Evolutionary conservation across 1,140 invertebrate genomes (phyloP).

Genomic region (Calycopis cecrops): DNA sequence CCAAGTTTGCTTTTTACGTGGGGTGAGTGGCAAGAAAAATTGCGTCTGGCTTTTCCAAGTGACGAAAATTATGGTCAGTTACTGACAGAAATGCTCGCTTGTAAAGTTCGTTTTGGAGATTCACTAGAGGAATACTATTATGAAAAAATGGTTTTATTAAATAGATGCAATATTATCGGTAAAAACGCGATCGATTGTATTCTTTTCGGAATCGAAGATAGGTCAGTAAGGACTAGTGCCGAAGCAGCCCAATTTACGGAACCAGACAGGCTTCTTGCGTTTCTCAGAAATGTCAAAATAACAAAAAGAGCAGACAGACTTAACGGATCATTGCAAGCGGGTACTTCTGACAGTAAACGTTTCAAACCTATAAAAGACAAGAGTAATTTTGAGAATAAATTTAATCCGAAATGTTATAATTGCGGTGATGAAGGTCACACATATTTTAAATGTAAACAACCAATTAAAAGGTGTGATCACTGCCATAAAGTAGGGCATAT

Average conservation of each 20-base stretch:
- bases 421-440: conserved; percentile 27
- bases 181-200: conserved; percentile 21
- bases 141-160: conserved; percentile 17
- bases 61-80: conserved; percentile 16
- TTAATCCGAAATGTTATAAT: not conserved
- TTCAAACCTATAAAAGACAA: no score
- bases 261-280: conserved; percentile 14
- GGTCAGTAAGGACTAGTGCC: conserved; percentile 14
- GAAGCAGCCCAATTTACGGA: conserved; percentile 15
- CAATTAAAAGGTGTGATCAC: conserved; percentile 18
- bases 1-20: conserved; percentile 12
- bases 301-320: conserved; percentile 10
- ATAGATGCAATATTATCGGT: conserved; percentile 13
- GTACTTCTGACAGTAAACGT: not conserved
- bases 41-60: conserved; percentile 14
- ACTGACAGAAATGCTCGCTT: conserved; percentile 14
- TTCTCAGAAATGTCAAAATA: conserved; percentile 10
- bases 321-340: not conserved
- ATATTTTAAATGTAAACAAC: conserved; percentile 24
- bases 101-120: conserved; percentile 13
- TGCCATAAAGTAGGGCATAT: conserved; percentile 15
- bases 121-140: conserved; percentile 16
- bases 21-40: conserved; percentile 16
- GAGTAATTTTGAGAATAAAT: no score
- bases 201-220: conserved; percentile 17